Percentiles rank a stretch among this genome's conserved stretches.
phyloP scores from a whole-genome alignment of 2,888 invertebrate species.

The Ornithoptera alexandrae region DNA sequence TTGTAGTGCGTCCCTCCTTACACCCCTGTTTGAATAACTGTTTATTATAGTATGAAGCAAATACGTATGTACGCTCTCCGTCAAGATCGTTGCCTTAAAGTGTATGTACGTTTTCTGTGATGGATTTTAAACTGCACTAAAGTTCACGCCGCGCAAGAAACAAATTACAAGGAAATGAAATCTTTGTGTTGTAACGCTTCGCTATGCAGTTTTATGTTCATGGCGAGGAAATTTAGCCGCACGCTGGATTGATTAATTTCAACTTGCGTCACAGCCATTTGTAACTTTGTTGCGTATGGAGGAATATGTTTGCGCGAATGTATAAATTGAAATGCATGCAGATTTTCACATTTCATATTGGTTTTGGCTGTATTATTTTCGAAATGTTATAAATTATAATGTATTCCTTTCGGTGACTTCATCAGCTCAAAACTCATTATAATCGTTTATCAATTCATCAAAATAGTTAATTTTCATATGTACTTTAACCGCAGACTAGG shows the following conservation, averaged over 20 bases:
- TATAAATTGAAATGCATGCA: constrained; percentile 14
- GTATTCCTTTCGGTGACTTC: background rate
- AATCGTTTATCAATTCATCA: too few species aligned
- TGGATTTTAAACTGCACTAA: constrained; percentile 62
- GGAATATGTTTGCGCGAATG: constrained; percentile 24
- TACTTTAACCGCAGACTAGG: too few species aligned
- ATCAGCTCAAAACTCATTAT: too few species aligned
- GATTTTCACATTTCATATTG: background rate
- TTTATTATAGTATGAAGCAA: constrained; percentile 43
- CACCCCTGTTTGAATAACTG: too few species aligned
- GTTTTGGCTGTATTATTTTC: background rate
- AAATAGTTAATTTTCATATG: too few species aligned
- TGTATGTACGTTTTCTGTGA: constrained; percentile 67
- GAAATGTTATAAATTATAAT: background rate
- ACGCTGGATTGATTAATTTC: constrained; percentile 25
- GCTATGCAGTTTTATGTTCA: constrained; percentile 31
- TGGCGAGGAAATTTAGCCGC: constrained; percentile 26
- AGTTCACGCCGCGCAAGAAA: constrained; percentile 64
- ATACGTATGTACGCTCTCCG: constrained; percentile 51
- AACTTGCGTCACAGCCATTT: constrained; percentile 20
- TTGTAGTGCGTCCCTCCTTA: too few species aligned
- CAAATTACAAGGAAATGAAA: constrained; percentile 70
- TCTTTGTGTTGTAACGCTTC: constrained; percentile 44
- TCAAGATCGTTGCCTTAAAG: constrained; percentile 57
- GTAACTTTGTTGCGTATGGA: constrained; percentile 23